A percentile compares a stretch with the other conserved stretches of the same genome.
Evolutionary conservation across 2,797 vertebrate genomes (phyloP).

Genomic region (Poecilia picta): DNA sequence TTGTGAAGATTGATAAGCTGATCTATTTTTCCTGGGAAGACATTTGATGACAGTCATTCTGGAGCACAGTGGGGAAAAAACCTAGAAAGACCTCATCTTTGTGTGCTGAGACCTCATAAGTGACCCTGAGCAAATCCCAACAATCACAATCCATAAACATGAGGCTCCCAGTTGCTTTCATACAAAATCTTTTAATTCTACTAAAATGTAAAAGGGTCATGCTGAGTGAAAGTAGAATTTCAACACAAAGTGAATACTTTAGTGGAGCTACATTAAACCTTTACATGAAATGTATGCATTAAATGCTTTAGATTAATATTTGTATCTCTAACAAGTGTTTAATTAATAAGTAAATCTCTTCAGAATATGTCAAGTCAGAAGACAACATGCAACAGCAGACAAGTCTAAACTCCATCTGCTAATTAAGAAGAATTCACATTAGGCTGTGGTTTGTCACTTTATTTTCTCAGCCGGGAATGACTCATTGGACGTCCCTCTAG

Average conservation of each 20-base stretch:
- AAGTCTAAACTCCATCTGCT: not conserved
- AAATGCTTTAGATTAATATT: not conserved
- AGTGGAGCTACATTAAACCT: not conserved
- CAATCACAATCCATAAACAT: slow-evolving; percentile 14
- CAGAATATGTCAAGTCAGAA: not conserved
- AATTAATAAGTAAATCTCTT: not conserved
- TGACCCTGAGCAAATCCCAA: slow-evolving; percentile 47
- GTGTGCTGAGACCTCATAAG: slow-evolving; percentile 13
- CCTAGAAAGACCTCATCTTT: slow-evolving; percentile 1
- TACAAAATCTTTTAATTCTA: slow-evolving; percentile 25
- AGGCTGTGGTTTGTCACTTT: slow-evolving; percentile 3
- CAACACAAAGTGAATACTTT: not conserved
- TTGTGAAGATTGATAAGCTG: not conserved
- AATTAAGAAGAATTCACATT: slow-evolving; percentile 3
- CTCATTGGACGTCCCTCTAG: not conserved
- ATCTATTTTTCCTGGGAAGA: not conserved
- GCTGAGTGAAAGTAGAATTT: not conserved
- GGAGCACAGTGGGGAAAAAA: not conserved
- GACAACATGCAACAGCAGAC: not conserved
- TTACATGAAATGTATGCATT: not conserved
- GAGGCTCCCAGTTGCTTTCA: slow-evolving; percentile 9
- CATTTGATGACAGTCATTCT: not conserved
- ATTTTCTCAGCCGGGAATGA: slow-evolving; percentile 5
- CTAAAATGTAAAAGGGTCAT: slow-evolving; percentile 42
- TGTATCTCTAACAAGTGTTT: not conserved